A percentile compares a stretch with the other conserved stretches of the same genome.
Evolutionary conservation across 2,797 vertebrate species (phyloP).

Genomic region (Diglossa cyanea): DNA sequence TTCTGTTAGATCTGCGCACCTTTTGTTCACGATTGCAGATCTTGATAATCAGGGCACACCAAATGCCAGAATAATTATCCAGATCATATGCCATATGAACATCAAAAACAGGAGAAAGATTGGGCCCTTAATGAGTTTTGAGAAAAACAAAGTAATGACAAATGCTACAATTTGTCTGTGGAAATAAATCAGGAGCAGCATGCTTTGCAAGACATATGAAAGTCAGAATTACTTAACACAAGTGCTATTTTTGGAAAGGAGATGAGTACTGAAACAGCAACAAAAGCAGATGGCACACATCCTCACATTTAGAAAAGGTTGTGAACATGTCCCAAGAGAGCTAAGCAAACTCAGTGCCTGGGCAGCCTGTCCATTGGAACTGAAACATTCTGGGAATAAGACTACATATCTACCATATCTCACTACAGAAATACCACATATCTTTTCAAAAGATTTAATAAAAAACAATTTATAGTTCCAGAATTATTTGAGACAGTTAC

Average conservation of each 20-base stretch:
- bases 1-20: not conserved
- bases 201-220: not conserved
- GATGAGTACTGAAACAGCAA: not conserved
- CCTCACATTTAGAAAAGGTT: not conserved
- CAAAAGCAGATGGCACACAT: conserved; percentile 8
- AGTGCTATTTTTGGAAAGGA: not conserved
- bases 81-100: not conserved
- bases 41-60: not conserved
- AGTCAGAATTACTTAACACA: conserved; percentile 23
- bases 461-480: not conserved
- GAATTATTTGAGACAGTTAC: not conserved
- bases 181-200: not conserved
- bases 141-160: not conserved
- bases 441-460: not conserved
- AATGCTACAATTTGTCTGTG: not conserved
- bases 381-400: not conserved
- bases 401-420: not conserved
- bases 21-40: rapidly evolving
- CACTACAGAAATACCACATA: not conserved
- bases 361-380: not conserved
- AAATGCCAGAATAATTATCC: not conserved
- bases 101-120: not conserved
- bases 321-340: not conserved
- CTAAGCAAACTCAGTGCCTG: not conserved
- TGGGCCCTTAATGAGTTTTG: not conserved